A percentile compares a stretch with the other conserved stretches of the same genome.
These are phyloP conservation scores for Diadegma fenestrale DNA, from an alignment of 2,888 invertebrate genomes.

Conservation along the genomic window DNA sequence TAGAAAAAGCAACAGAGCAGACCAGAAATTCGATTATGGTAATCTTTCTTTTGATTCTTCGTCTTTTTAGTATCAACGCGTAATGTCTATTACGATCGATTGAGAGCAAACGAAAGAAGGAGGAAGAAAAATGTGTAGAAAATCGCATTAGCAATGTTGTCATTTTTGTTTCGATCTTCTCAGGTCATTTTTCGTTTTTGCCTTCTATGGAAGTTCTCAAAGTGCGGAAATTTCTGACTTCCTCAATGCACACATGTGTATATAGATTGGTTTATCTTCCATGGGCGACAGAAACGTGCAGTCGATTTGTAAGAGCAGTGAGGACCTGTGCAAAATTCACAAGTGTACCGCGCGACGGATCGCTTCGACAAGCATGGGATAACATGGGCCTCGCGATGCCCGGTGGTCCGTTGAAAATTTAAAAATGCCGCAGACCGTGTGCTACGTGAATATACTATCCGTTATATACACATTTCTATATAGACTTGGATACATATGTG, in stretches of 20 bases:
- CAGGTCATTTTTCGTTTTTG: not conserved
- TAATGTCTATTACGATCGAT: not conserved
- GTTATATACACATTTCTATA: not conserved
- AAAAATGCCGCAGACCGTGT: constrained; percentile 66
- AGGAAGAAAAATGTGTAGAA: not conserved
- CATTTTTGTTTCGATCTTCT: not conserved
- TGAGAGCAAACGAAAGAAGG: not conserved
- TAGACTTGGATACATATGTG: constrained; percentile 9
- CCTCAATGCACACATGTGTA: not conserved
- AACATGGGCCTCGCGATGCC: constrained; percentile 22
- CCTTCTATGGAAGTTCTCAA: too few relatives aligned
- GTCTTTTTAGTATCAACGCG: not conserved
- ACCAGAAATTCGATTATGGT: not conserved
- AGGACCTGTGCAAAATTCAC: constrained; percentile 56
- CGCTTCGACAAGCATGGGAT: constrained; percentile 27
- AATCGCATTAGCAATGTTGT: not conserved
- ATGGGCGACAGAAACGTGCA: constrained; percentile 37
- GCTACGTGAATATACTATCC: constrained; percentile 35
- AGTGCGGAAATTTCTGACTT: not conserved
- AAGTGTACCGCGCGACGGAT: constrained; percentile 48
- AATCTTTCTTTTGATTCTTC: not conserved
- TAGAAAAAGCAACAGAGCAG: not conserved
- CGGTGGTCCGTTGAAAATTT: constrained; percentile 68
- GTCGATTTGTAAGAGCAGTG: constrained; percentile 39
- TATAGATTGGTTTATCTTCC: not conserved